phyloP scores from a whole-genome alignment of 2,797 vertebrate genomes.

The Pristis pectinata region DNA sequence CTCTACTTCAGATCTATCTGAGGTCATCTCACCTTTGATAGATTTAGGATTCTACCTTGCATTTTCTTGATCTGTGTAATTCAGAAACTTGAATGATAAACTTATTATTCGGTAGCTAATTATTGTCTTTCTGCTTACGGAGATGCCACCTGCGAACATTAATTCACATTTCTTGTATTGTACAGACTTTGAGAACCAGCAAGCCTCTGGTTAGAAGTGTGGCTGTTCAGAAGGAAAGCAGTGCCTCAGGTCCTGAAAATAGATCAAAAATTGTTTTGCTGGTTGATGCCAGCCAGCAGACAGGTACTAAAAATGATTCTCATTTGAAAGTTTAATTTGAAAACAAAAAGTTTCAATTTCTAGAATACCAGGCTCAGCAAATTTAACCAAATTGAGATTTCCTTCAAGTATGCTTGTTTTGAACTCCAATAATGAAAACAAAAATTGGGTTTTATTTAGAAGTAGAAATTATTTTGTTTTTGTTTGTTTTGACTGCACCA shows the following conservation, averaged over 20 bases:
- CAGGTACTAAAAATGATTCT: slow-evolving; percentile 55
- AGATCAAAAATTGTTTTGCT: slow-evolving; percentile 83
- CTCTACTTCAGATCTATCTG: background rate
- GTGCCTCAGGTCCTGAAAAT: slow-evolving; percentile 77
- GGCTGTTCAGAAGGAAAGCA: slow-evolving; percentile 90
- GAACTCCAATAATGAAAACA: background rate
- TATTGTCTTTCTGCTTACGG: background rate
- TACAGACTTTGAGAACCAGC: slow-evolving; percentile 60
- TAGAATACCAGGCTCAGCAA: background rate
- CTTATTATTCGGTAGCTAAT: background rate
- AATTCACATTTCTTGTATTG: background rate
- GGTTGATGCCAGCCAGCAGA: slow-evolving; percentile 88
- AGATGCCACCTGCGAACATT: background rate
- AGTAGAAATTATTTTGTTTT: background rate
- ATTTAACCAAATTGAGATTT: background rate
- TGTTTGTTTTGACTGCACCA: background rate
- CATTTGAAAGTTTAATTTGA: background rate
- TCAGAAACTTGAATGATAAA: background rate
- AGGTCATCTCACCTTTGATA: background rate
- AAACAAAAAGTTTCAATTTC: background rate
- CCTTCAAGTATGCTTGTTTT: background rate
- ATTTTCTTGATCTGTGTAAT: background rate
- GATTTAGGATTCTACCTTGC: background rate
- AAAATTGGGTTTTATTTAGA: background rate
- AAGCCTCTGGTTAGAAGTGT: slow-evolving; percentile 82